A percentile compares a stretch with the other conserved stretches of the same genome.
These are phyloP conservation scores for Coregonus sp. DNA, from an alignment of 2,797 vertebrate genomes.

Conservation along the genomic window DNA sequence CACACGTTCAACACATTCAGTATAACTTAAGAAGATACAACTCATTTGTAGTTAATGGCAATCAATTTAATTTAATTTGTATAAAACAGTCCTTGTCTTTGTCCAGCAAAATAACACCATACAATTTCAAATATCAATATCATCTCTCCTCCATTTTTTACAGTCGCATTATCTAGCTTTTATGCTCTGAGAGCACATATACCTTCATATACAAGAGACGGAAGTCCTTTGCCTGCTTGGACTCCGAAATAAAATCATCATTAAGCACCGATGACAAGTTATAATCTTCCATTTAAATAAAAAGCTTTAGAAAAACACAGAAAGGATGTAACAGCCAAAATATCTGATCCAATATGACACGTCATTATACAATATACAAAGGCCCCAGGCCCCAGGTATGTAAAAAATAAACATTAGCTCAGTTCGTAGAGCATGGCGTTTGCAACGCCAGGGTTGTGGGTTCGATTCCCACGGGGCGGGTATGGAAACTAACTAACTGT, in stretches of 20 bases:
- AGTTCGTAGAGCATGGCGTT: too few relatives aligned
- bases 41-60: conserved; percentile 54
- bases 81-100: conserved; percentile 71
- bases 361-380: conserved; percentile 25
- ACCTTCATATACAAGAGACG: conserved; percentile 31
- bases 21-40: conserved; percentile 12
- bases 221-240: conserved; percentile 74
- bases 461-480: too few relatives aligned
- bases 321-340: not conserved
- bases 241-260: conserved; percentile 53
- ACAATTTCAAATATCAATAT: conserved; percentile 43
- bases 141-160: conserved; percentile 51
- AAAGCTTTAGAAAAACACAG: conserved; percentile 11
- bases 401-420: conserved; percentile 16
- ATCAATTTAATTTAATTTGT: conserved; percentile 75
- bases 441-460: too few relatives aligned
- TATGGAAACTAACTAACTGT: too few relatives aligned
- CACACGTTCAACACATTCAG: not conserved
- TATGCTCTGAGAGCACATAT: conserved; percentile 34
- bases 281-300: conserved; percentile 22
- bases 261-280: conserved; percentile 38
- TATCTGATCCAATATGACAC: conserved; percentile 1
- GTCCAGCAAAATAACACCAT: conserved; percentile 76
- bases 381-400: conserved; percentile 70
- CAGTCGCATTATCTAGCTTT: conserved; percentile 21